phyloP scores from a whole-genome alignment of 2,797 vertebrate genomes.

The Sebastes itinus region DNA sequence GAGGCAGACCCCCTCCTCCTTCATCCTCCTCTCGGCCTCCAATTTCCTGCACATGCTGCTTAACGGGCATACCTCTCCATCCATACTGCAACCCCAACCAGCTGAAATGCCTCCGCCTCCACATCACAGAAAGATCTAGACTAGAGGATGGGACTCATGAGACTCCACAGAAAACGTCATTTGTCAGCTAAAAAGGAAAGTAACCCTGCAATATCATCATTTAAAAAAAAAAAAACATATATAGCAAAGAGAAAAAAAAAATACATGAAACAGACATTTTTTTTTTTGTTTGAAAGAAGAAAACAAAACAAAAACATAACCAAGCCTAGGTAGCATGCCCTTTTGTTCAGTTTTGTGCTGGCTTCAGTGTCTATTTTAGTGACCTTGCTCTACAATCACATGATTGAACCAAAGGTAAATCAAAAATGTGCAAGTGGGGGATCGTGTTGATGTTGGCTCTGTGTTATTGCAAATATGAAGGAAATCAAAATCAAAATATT shows the following conservation, averaged over 20 bases:
- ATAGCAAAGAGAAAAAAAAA: slow-evolving; percentile 59
- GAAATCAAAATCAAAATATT: slow-evolving; percentile 37
- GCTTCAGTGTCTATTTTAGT: slow-evolving; percentile 82
- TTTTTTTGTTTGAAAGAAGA: slow-evolving; percentile 43
- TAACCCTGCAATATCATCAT: slow-evolving; percentile 63
- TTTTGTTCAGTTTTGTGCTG: slow-evolving; percentile 81
- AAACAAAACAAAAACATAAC: slow-evolving; percentile 70
- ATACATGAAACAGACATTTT: slow-evolving; percentile 50
- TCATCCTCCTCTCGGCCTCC: slow-evolving; percentile 63
- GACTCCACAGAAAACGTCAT: slow-evolving; percentile 64
- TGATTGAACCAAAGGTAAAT: slow-evolving; percentile 72
- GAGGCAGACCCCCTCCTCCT: slow-evolving; percentile 72
- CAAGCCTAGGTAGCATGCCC: slow-evolving; percentile 82
- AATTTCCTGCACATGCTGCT: slow-evolving; percentile 84
- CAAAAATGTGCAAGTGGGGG: slow-evolving; percentile 49
- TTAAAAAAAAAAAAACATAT: slow-evolving; percentile 17
- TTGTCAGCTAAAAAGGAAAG: slow-evolving; percentile 67
- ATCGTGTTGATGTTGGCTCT: slow-evolving; percentile 36
- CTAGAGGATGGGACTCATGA: slow-evolving; percentile 62
- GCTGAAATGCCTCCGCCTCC: slow-evolving; percentile 79
- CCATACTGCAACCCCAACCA: slow-evolving; percentile 86
- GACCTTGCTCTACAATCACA: slow-evolving; percentile 68
- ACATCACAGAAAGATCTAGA: slow-evolving; percentile 55
- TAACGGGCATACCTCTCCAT: slow-evolving; percentile 85
- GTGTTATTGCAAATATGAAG: slow-evolving; percentile 58